Evolutionary conservation across 2,888 invertebrate species (phyloP).

Genomic region (Sycophila texana): DNA sequence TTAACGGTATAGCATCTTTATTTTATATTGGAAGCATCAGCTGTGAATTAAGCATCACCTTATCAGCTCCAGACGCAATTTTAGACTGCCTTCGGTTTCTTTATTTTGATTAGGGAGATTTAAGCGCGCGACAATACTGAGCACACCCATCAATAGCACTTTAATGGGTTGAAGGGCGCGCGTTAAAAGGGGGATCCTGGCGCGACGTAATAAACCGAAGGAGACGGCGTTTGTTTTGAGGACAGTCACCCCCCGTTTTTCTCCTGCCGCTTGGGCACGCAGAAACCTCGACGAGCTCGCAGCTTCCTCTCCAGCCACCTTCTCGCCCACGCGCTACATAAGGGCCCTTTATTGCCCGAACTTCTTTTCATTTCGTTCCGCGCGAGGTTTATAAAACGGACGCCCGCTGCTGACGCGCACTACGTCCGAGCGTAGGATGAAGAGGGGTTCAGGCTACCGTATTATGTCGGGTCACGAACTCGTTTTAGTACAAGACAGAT

Average conservation of each 20-base stretch:
- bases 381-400: constrained; percentile 20
- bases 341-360: constrained; percentile 38
- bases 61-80: not conserved
- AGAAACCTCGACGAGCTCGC: not conserved
- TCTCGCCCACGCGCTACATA: constrained; percentile 3
- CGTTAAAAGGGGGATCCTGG: constrained; percentile 22
- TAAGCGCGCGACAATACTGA: constrained; percentile 15
- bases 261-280: constrained; percentile 10
- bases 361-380: constrained; percentile 55
- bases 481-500: constrained; percentile 73
- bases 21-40: too few relatives aligned
- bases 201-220: constrained; percentile 37
- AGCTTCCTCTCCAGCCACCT: constrained; percentile 13
- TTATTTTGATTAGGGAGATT: constrained; percentile 41
- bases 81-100: not conserved
- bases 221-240: constrained; percentile 42
- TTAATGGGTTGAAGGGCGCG: constrained; percentile 49
- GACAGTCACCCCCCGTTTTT: constrained; percentile 15
- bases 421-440: too few relatives aligned
- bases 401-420: not conserved
- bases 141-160: constrained; percentile 38
- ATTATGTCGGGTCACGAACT: constrained; percentile 76
- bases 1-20: too few relatives aligned
- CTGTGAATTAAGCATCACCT: too few relatives aligned
- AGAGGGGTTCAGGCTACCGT: constrained; percentile 65